Evolutionary conservation across 92 coral and sea anemone species (phyloP).

Genomic region (Zoanthus solanderi): DNA sequence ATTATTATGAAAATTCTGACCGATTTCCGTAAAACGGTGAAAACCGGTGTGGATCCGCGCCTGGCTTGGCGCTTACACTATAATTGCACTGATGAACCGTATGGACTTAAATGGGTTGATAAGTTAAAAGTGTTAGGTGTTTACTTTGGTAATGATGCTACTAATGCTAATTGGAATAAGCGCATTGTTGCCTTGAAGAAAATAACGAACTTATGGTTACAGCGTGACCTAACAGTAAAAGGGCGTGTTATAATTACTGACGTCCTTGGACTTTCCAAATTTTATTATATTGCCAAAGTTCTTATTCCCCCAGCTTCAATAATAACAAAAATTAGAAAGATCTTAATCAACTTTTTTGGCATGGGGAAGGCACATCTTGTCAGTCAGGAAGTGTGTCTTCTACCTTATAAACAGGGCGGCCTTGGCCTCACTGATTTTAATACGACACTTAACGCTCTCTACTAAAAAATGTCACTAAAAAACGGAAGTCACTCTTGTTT

Average conservation of each 20-base stretch:
- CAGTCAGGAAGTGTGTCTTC: not conserved
- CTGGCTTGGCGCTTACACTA: too few species aligned
- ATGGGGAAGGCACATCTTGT: not conserved
- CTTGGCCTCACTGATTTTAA: not conserved
- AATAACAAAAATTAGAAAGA: not conserved
- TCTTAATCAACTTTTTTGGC: constrained; percentile 19
- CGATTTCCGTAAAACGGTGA: too few species aligned
- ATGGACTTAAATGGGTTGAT: constrained; percentile 21
- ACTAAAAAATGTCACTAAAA: not conserved
- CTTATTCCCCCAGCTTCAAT: not conserved
- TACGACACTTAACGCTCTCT: not conserved
- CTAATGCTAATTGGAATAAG: not conserved
- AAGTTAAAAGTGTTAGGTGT: constrained; percentile 43
- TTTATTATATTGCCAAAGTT: not conserved
- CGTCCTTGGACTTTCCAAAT: not conserved
- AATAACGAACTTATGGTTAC: not conserved
- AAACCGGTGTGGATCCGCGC: too few species aligned
- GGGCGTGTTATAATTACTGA: not conserved
- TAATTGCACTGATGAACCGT: not conserved
- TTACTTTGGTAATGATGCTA: not conserved
- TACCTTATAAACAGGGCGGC: constrained; percentile 3
- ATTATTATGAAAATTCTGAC: too few species aligned
- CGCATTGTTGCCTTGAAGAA: not conserved
- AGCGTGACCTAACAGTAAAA: not conserved
- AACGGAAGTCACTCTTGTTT: too few species aligned